Conservation (phyloP, 2,113 vertebrate species). For the Apodemus speciosus region DNA sequence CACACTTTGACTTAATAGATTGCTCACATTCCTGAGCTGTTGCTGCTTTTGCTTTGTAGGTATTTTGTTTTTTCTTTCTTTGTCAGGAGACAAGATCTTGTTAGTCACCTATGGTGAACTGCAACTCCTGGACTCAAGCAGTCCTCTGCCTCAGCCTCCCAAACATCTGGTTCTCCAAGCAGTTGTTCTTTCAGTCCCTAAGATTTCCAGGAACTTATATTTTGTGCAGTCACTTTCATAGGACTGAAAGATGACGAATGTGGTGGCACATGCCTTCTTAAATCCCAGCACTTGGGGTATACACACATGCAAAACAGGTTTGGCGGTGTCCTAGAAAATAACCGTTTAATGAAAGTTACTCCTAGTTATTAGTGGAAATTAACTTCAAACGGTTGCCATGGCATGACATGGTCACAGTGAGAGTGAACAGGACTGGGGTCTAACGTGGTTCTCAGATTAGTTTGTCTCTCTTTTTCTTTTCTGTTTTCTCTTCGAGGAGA, state of each 20-base stretch:
- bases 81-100: background rate
- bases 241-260: background rate
- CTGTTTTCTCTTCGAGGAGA: background rate
- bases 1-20: background rate
- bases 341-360: background rate
- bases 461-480: background rate
- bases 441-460: background rate
- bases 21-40: background rate
- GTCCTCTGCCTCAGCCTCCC: background rate
- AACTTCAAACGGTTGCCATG: background rate
- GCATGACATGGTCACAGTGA: background rate
- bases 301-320: background rate
- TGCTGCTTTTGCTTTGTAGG: background rate
- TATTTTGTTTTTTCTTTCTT: background rate
- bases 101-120: no score
- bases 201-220: background rate
- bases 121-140: background rate
- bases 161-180: background rate
- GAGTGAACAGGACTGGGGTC: background rate
- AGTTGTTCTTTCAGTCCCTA: background rate
- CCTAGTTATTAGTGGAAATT: no score
- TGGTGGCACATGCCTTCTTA: background rate
- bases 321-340: background rate
- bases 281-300: background rate
- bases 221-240: background rate